Percentiles rank a stretch among this genome's conserved stretches.
Evolutionary conservation across 2,797 vertebrate genomes (phyloP).

Genomic region (Hydrophis major): DNA sequence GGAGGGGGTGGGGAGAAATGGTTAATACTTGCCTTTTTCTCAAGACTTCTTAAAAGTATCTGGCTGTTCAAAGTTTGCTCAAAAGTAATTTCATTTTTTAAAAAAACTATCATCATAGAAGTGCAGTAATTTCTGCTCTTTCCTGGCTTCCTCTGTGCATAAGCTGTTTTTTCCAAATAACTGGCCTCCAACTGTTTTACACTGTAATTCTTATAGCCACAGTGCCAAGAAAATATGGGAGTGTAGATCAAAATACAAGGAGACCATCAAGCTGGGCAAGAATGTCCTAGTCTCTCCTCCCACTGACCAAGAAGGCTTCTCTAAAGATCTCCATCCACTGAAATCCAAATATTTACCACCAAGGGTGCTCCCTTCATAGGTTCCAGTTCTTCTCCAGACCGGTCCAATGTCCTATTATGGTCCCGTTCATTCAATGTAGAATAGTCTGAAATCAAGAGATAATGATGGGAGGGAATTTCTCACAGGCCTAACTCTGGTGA

Average conservation of each 20-base stretch:
- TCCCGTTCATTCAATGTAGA: conserved; percentile 90
- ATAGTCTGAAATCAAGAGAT: conserved; percentile 71
- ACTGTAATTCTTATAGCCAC: background rate
- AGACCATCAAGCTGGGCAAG: background rate
- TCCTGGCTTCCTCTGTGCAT: background rate
- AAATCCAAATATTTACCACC: conserved; percentile 70
- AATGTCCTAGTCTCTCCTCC: background rate
- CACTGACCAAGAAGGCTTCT: background rate
- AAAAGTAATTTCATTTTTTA: background rate
- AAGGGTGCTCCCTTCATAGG: conserved; percentile 74
- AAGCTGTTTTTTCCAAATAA: background rate
- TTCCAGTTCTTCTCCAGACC: conserved; percentile 85
- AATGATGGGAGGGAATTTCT: background rate
- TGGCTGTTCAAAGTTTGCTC: background rate
- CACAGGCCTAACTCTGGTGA: too few relatives aligned
- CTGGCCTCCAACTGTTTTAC: background rate
- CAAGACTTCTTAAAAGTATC: background rate
- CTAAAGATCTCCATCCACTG: background rate
- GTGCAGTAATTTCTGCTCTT: background rate
- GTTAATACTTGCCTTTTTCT: background rate
- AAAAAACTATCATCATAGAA: background rate
- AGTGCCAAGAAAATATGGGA: background rate
- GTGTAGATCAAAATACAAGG: background rate
- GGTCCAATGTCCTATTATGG: conserved; percentile 87
- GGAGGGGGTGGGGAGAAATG: background rate